Evolutionary conservation across 37 sponge, comb jelly and placozoan species (phyloP), one percentile per base, ranked within the genome.

Genomic region (Axinella damicornis): DNA sequence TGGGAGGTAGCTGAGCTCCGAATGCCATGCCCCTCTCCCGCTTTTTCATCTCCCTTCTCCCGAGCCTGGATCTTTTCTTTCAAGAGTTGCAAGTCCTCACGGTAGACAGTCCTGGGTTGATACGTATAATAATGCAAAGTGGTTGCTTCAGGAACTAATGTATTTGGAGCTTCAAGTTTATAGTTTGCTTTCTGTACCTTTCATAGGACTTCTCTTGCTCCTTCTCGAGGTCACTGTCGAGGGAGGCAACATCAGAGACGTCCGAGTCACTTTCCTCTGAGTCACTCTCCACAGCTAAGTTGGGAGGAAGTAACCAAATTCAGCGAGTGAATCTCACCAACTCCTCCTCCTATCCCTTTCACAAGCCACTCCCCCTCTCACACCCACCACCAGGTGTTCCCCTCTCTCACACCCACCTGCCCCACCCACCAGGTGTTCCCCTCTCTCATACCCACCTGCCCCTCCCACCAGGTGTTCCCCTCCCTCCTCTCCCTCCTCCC

Each of bases 151-250:
- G n/a, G n/a, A n/a, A n/a, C n/a, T n/a, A n/a, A n/a, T n/a, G n/a
- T n/a, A n/a, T n/a, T n/a, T n/a, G n/a, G n/a, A n/a, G n/a, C n/a
- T n/a, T n/a, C n/a, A n/a, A 46, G 46, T 9, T 46, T 46, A 12
- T 46, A 4, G 9, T 4, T 46, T 46, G 46, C 4, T 9, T 9
- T 46, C 46, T 46, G 46, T n/a, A 87, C 88, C 90, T 78, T 25
- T 90, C 81, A 55, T 92, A 91, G 20, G 62, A 64, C 69, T 81
- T 90, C 63, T 92, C 95, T 58, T 90, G 83, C 64, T 98, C 97
- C 73, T 57, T 78, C 71, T 96, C 99, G 25, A 98, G 33, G 46
- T 98, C 99, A 83, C 87, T 84, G 58, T 98, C 99, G 52, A 96
- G 24, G 13, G 89, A 90, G 27, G 80, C 91, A 39, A 92, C 87